phyloP scores from a whole-genome alignment of 2,113 vertebrate species.

The Prunella fulvescens region DNA sequence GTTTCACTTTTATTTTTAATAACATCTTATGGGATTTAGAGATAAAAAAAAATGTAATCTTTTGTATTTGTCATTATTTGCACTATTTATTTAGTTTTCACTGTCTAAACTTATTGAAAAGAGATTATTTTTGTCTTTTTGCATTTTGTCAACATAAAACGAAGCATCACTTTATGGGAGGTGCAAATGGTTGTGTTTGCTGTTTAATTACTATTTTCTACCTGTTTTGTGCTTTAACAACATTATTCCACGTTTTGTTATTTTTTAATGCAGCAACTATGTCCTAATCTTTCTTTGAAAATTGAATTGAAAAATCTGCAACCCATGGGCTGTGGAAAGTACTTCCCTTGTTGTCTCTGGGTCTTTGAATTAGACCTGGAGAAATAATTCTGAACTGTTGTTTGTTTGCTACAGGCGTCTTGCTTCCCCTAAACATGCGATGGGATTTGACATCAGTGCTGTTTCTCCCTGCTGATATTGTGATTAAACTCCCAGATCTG shows the following conservation, averaged over 20 bases:
- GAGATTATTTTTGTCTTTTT: neutral
- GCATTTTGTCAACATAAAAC: neutral
- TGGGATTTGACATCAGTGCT: neutral
- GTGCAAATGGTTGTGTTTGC: neutral
- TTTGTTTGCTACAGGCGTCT: neutral
- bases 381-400: neutral
- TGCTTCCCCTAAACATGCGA: neutral
- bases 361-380: neutral
- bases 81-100: neutral
- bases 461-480: neutral
- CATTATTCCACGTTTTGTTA: rapidly evolving
- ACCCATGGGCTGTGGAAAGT: neutral
- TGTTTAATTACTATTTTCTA: neutral
- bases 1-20: conserved; percentile 29
- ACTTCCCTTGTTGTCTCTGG: neutral
- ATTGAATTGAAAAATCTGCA: neutral
- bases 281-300: neutral
- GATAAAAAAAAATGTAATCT: neutral
- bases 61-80: conserved; percentile 1
- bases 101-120: neutral
- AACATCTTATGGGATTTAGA: conserved; percentile 8
- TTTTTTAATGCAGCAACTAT: neutral
- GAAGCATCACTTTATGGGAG: neutral
- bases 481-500: neutral
- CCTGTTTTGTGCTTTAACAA: neutral